phyloP scores from a whole-genome alignment of 2,797 vertebrate genomes.

The Siniperca obscura region DNA sequence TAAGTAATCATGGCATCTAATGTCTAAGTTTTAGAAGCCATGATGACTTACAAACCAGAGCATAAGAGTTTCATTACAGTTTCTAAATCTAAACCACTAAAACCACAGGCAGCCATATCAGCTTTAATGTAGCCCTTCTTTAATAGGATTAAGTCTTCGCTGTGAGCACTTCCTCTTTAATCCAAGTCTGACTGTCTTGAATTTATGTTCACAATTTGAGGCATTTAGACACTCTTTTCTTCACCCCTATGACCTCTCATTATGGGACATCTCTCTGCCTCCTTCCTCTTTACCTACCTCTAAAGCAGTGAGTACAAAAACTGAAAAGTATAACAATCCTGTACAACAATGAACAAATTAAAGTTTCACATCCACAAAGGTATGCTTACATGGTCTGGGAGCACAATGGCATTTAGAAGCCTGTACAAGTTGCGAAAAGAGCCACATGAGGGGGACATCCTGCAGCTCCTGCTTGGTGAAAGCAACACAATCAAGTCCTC shows the following conservation, averaged over 20 bases:
- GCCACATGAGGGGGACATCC: background rate
- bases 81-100: background rate
- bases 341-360: background rate
- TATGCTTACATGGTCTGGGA: background rate
- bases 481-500: constrained; percentile 44
- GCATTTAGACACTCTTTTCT: background rate
- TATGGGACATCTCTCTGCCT: background rate
- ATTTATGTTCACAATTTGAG: background rate
- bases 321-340: background rate
- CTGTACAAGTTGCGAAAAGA: background rate
- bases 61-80: background rate
- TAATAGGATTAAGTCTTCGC: background rate
- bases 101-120: constrained; percentile 1
- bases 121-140: background rate
- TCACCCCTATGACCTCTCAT: background rate
- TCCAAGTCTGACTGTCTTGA: background rate
- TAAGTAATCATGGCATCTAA: background rate
- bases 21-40: background rate
- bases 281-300: background rate
- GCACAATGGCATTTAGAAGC: background rate
- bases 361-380: background rate
- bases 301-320: background rate
- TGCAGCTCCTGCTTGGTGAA: constrained; percentile 21
- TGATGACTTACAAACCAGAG: background rate
- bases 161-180: background rate